Evolutionary conservation across 2,797 vertebrate genomes (phyloP).

Genomic region (Phoeniculus purpureus): DNA sequence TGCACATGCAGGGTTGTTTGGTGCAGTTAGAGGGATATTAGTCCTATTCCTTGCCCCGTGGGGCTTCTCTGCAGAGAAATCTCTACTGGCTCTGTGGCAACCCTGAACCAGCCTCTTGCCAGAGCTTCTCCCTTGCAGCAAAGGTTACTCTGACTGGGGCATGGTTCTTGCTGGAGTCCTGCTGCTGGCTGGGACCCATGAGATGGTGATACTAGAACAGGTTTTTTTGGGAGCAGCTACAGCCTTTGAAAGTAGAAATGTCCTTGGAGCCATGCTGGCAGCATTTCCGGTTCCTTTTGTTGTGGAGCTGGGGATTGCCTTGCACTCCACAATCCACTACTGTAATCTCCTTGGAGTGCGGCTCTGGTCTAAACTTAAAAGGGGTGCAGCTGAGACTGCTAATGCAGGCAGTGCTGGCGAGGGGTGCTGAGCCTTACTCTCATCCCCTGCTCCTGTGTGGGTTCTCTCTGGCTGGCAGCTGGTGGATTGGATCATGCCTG

Average conservation of each 20-base stretch:
- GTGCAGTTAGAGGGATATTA: background rate
- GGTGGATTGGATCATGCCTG: background rate
- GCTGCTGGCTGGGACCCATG: background rate
- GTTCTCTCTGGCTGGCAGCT: background rate
- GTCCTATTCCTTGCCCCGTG: background rate
- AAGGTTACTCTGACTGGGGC: background rate
- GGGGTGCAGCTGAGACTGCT: conserved; percentile 37
- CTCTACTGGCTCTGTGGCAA: background rate
- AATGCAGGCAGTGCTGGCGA: background rate
- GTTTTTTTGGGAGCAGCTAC: conserved; percentile 8
- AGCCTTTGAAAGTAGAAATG: conserved; percentile 26
- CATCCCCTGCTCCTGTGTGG: background rate
- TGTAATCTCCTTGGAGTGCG: conserved; percentile 40
- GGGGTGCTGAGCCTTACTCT: background rate
- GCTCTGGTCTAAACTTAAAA: background rate
- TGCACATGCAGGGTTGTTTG: background rate
- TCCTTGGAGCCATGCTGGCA: background rate
- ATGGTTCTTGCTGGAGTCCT: background rate
- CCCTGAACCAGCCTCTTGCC: background rate
- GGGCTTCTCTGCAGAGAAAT: background rate
- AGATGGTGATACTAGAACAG: background rate
- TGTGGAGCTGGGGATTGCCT: conserved; percentile 24
- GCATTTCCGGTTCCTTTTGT: conserved; percentile 49
- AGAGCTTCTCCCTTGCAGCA: background rate
- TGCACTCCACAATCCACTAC: conserved; percentile 50